Evolutionary conservation across 1,140 invertebrate species (phyloP).

Genomic region (Tribolium madens): DNA sequence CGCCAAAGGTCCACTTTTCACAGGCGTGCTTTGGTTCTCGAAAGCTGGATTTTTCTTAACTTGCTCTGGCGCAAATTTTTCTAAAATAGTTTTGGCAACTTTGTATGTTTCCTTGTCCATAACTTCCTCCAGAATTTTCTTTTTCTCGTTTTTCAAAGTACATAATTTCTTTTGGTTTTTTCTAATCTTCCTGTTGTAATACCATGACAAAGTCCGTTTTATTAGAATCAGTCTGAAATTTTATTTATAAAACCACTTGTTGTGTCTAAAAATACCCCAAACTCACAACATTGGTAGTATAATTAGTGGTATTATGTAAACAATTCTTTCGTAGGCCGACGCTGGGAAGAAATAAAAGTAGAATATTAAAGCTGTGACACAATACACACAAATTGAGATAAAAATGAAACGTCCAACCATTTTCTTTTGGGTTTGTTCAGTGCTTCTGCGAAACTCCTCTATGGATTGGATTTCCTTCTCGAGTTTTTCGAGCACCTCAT

Average conservation of each 20-base stretch:
- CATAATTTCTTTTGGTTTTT: conserved; percentile 82
- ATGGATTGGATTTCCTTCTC: conserved; percentile 86
- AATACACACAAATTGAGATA: conserved; percentile 84
- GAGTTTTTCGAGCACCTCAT: conserved; percentile 80
- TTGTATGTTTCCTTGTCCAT: conserved; percentile 98
- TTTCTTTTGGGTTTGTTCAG: conserved; percentile 82
- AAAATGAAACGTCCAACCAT: conserved; percentile 84
- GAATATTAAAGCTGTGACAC: conserved; percentile 78
- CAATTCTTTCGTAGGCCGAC: conserved; percentile 75
- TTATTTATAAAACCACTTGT: conserved; percentile 25
- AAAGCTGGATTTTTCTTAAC: conserved; percentile 63
- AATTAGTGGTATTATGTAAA: conserved; percentile 80
- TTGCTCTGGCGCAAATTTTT: conserved; percentile 84
- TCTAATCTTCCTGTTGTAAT: conserved; percentile 85
- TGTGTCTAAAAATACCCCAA: conserved; percentile 36
- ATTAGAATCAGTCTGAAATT: conserved; percentile 80
- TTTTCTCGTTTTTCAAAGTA: conserved; percentile 82
- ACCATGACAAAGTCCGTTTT: conserved; percentile 85
- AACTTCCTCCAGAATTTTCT: conserved; percentile 91
- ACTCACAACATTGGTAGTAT: conserved; percentile 85
- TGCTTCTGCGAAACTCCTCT: conserved; percentile 82
- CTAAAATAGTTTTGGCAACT: conserved; percentile 91
- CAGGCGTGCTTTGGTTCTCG: background rate
- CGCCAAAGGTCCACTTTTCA: background rate
- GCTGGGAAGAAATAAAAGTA: conserved; percentile 84